phyloP scores from a whole-genome alignment of 2,797 vertebrate genomes.

The Rhadinocentrus ornatus region DNA sequence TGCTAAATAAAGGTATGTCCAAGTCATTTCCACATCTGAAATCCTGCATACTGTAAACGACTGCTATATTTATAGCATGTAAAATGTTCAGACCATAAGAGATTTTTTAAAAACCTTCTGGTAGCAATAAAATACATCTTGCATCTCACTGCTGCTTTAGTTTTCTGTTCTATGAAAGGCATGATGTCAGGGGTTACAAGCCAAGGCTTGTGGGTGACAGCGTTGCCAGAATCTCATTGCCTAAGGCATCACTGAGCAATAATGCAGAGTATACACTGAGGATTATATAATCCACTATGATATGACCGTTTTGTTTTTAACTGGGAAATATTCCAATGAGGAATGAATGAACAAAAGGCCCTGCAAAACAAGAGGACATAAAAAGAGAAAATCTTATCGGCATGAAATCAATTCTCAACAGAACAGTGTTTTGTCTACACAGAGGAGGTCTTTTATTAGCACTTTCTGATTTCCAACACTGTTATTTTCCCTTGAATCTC shows the following conservation, averaged over 20 bases:
- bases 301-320: conserved; percentile 19
- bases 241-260: conserved; percentile 26
- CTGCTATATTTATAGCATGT: not conserved
- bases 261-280: conserved; percentile 24
- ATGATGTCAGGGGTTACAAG: conserved; percentile 16
- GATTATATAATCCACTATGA: conserved; percentile 54
- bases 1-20: not conserved
- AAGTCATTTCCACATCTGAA: not conserved
- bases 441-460: conserved; percentile 41
- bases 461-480: conserved; percentile 46
- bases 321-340: conserved; percentile 17
- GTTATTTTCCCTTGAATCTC: conserved; percentile 57
- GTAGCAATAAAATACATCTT: not conserved
- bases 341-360: conserved; percentile 18
- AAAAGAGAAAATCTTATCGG: conserved; percentile 11
- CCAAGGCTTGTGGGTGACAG: conserved; percentile 14
- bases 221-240: conserved; percentile 10
- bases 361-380: conserved; percentile 10
- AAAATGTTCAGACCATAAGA: too few species aligned
- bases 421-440: conserved; percentile 44
- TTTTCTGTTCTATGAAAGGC: conserved; percentile 42
- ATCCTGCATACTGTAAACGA: too few species aligned
- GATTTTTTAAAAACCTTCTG: too few species aligned
- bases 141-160: not conserved
- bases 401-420: conserved; percentile 43